Evolutionary conservation across 1,140 invertebrate genomes (phyloP).

Genomic region (Rhyacophila brunnea): DNA sequence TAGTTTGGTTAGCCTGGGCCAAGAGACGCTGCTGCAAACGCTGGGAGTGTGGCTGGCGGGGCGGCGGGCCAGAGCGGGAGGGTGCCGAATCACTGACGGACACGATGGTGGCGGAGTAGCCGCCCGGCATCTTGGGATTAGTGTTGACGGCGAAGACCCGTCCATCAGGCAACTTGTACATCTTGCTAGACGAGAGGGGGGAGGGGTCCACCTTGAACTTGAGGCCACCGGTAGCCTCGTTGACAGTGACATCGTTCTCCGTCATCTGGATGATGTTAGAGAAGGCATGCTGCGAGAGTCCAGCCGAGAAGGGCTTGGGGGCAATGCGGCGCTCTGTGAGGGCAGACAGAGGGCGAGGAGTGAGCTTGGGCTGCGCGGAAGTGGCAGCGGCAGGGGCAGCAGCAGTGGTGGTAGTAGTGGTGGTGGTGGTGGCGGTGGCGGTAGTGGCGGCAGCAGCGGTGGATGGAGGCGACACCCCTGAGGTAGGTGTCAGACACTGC

Average conservation of each 20-base stretch:
- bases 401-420: slow-evolving; percentile 33
- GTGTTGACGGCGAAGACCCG: slow-evolving; percentile 52
- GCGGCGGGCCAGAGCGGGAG: neutral
- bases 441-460: slow-evolving; percentile 26
- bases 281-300: slow-evolving; percentile 12
- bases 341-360: slow-evolving; percentile 34
- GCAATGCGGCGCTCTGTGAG: slow-evolving; percentile 27
- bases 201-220: slow-evolving; percentile 54
- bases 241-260: slow-evolving; percentile 52
- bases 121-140: slow-evolving; percentile 51
- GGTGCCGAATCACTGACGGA: slow-evolving; percentile 38
- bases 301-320: slow-evolving; percentile 23
- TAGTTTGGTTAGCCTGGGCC: neutral
- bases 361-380: slow-evolving; percentile 10
- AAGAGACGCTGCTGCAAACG: slow-evolving; percentile 10
- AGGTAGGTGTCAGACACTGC: slow-evolving; percentile 46
- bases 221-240: slow-evolving; percentile 46
- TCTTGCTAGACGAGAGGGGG: slow-evolving; percentile 51
- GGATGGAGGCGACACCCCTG: slow-evolving; percentile 32
- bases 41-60: slow-evolving; percentile 1
- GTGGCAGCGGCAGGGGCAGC: slow-evolving; percentile 36
- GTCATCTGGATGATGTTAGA: slow-evolving; percentile 52
- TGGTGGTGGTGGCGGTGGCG: slow-evolving; percentile 33
- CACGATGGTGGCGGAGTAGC: slow-evolving; percentile 54
- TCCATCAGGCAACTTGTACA: slow-evolving; percentile 52